Conservation (phyloP, 2,888 invertebrate species). For the Microctonus brassicae region DNA sequence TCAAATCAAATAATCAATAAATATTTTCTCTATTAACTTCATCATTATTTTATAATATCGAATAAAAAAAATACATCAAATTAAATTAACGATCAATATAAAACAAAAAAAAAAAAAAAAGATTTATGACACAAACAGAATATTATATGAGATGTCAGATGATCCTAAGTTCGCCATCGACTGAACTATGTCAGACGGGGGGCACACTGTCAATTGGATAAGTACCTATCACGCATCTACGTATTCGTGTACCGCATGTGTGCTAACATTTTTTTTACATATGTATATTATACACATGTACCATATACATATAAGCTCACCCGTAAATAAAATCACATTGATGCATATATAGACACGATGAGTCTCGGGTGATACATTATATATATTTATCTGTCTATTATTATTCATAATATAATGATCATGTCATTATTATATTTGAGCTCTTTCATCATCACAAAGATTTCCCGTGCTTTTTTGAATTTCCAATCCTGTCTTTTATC, state of each 20-base stretch:
- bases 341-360: background rate
- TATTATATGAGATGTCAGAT: constrained; percentile 52
- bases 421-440: too few relatives aligned
- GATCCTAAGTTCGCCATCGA: constrained; percentile 63
- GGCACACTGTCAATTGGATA: constrained; percentile 67
- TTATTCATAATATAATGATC: background rate
- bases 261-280: constrained; percentile 22
- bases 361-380: constrained; percentile 7
- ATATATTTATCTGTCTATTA: background rate
- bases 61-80: too few relatives aligned
- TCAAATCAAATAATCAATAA: too few relatives aligned
- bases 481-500: too few relatives aligned
- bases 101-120: background rate
- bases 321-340: constrained; percentile 8
- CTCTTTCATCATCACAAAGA: too few relatives aligned
- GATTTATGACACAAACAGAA: constrained; percentile 27
- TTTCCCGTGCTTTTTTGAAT: background rate
- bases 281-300: constrained; percentile 18
- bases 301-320: constrained; percentile 9
- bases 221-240: constrained; percentile 55
- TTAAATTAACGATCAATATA: background rate
- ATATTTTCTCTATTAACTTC: too few relatives aligned
- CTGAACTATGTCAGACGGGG: constrained; percentile 65
- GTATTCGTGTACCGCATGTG: constrained; percentile 18
- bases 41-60: too few relatives aligned